Evolutionary conservation across 2,888 invertebrate species (phyloP), one percentile per base, ranked within the genome.

Genomic region (Antitype chi): DNA sequence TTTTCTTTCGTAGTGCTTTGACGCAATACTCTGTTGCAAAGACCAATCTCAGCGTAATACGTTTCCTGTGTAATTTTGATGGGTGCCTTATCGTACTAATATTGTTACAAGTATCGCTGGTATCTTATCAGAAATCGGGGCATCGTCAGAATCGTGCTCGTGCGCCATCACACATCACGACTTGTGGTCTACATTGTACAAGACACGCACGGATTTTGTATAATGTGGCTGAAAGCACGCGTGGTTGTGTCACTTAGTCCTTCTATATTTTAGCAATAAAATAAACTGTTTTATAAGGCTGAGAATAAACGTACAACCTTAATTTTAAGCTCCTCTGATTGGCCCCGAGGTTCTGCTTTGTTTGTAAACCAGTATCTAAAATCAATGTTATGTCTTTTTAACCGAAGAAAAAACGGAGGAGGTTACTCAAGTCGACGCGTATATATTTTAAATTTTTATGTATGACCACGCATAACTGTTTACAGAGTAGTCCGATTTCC

Each of bases 71-170:
- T 62, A 52, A 59, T 82, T 85, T 74, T 63, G 86, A 82, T 78
- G 83, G 78, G 49, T 71, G 64, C 53, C 32, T 76, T 84, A 85
- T 84, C 83, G 49, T n/a, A 53, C 23, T 74, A 85, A 85, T 84
- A 84, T 82, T 72, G 84, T 85, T 72, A 78, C 70, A 38, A 85
- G 73, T 69, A 78, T 79, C 67, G 79, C 25, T 43, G 63, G 80
- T 88, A 85, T 87, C 87, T 87, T 88, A 88, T 87, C 88, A 74
- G 52, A 25, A 64, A 72, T 76, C 70, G 55, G n/a, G 70, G 70
- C 85, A 87, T 85, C 80, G 80, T 64, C 72, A 63, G 32, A 60
- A 73, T 88, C 87, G 88, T 88, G 88, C 64, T 70, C 64, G 74
- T 59, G 47, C 49, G 68, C 71, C 70, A 32, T 62, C 82, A 74